Base-by-base conservation (phyloP, 2,113 vertebrate species). In the Lethenteron reissneri region DNA sequence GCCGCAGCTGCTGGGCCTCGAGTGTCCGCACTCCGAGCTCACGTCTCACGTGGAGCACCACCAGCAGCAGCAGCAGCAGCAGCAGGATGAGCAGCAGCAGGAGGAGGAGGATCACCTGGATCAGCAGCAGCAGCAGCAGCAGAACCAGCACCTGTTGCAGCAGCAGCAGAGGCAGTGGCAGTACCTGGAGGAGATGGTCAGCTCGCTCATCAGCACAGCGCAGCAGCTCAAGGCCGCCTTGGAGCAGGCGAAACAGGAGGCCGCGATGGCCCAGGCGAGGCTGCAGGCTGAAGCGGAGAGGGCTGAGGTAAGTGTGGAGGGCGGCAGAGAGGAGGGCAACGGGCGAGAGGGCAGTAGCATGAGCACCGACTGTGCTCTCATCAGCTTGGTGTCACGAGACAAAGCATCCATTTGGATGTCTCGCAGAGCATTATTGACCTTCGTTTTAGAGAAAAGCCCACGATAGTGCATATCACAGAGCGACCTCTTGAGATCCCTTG, bases 151-250 rank as follows among this genome's bases (percentile, higher is more conserved):
- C 25, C 64, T 17, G 64, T 25, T 91, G 70, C 87, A 81, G 71
- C 64, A 68, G 64, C 64, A 92, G 70, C 87, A 81, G 71, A 82
- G 85, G 64, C 88, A 80, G 72, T 99, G 94, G 94, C 74, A 88
- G 2, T 89, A 88, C 83, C 78, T 99, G 77, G 94, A 99, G 68
- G 91, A 96, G 78, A 83, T 86, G 77, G 89, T 90, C 74, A 89
- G 89, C 74, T 91, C 87, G 0, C 76, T 97, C 77, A 80, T 94
- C 74, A 86, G 7, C 81, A 91, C 88, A 0, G 88, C 87, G 0
- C 92, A 96, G 82, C 90, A 99, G 77, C 85, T 99, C 74, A 95
- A 95, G 80, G 80, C 78, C 0, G 77, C 94, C 58, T 87, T 99
- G 0, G 86, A 92, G 56, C 91, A 97, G 76, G 88, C 88, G 74